A percentile compares a stretch with the other conserved stretches of the same genome.
Conservation (phyloP, 2,113 vertebrate genomes). For the Eubucco bourcierii region DNA sequence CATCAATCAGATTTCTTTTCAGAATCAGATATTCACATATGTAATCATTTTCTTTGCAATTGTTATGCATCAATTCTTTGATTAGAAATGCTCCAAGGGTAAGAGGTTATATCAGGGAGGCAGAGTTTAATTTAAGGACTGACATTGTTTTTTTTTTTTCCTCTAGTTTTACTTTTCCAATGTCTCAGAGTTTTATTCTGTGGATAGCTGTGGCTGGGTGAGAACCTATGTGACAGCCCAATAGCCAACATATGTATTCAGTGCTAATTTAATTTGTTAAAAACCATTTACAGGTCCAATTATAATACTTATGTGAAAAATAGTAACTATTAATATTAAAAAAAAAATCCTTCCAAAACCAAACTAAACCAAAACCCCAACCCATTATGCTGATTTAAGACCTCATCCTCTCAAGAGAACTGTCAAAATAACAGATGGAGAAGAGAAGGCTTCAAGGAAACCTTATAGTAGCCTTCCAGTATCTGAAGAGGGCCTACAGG, state of each 20-base stretch:
- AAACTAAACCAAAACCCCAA: too few relatives aligned
- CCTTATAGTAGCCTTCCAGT: too few relatives aligned
- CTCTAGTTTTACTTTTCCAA: neutral
- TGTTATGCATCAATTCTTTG: neutral
- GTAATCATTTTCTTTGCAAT: neutral
- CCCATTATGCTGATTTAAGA: neutral
- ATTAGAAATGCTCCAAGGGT: neutral
- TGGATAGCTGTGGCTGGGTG: neutral
- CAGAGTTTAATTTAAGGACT: neutral
- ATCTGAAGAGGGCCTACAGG: too few relatives aligned
- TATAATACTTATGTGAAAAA: neutral
- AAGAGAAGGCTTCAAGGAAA: too few relatives aligned
- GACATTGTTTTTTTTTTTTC: neutral
- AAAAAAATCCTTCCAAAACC: too few relatives aligned
- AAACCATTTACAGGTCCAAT: neutral
- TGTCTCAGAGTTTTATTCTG: neutral
- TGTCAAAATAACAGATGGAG: neutral
- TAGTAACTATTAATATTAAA: neutral
- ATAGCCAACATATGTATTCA: neutral
- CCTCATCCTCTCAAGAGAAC: neutral
- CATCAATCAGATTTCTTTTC: constrained; percentile 32
- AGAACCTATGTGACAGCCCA: neutral
- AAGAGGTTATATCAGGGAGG: neutral
- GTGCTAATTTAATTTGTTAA: neutral
- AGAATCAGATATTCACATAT: neutral